Conservation (phyloP, 2,797 vertebrate species). For the Telmatherina bonti region DNA sequence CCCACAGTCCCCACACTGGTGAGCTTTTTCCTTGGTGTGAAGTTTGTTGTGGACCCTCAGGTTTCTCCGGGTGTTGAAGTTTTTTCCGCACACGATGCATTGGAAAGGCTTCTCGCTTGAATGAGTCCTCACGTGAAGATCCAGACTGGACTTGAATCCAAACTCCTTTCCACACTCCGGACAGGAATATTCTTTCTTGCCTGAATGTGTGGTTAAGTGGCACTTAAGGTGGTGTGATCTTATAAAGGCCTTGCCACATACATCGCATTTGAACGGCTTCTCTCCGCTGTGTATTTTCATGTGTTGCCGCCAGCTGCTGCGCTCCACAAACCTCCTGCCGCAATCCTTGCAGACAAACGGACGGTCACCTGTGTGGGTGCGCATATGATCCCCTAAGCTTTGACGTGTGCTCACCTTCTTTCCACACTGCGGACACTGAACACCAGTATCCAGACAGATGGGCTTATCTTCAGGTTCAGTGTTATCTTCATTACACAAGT, state of each 20-base stretch:
- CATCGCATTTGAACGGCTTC: slow-evolving; percentile 79
- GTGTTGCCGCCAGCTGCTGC: slow-evolving; percentile 78
- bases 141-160: slow-evolving; percentile 81
- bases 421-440: slow-evolving; percentile 78
- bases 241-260: slow-evolving; percentile 81
- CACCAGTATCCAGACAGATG: slow-evolving; percentile 76
- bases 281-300: slow-evolving; percentile 82
- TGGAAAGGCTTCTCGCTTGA: slow-evolving; percentile 80
- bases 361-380: slow-evolving; percentile 83
- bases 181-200: slow-evolving; percentile 82
- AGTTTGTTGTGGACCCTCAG: slow-evolving; percentile 79
- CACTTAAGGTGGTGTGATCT: slow-evolving; percentile 80
- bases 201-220: slow-evolving; percentile 82
- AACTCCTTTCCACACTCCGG: slow-evolving; percentile 81
- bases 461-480: slow-evolving; percentile 67
- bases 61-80: slow-evolving; percentile 77
- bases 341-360: slow-evolving; percentile 82
- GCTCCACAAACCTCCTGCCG: slow-evolving; percentile 80
- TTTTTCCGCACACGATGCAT: slow-evolving; percentile 79
- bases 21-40: slow-evolving; percentile 78
- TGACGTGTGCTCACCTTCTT: slow-evolving; percentile 80
- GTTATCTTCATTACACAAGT: slow-evolving; percentile 74
- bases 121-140: slow-evolving; percentile 80
- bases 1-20: slow-evolving; percentile 83
- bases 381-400: slow-evolving; percentile 81